Conservation (phyloP, 2,888 invertebrate genomes). For the Ligdia adustata region DNA sequence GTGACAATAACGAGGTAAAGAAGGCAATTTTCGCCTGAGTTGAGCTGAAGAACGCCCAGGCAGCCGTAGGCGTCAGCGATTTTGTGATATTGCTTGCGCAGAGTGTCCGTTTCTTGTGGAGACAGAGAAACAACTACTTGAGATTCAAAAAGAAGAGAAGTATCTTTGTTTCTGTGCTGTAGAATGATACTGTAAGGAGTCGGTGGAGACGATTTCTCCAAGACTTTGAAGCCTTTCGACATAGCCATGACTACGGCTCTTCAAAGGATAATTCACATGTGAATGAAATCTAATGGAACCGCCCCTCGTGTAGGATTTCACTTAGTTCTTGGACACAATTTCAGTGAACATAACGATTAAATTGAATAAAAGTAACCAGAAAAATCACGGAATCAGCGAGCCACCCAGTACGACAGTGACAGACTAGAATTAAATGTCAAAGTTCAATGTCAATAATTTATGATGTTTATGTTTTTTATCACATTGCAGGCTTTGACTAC, state of each 20-base stretch:
- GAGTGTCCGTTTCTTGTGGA: conserved; percentile 93
- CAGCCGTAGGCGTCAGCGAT: conserved; percentile 98
- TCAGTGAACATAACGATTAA: conserved; percentile 1
- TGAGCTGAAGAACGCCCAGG: conserved; percentile 95
- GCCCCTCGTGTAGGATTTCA: conserved; percentile 51
- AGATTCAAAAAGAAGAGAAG: conserved; percentile 95
- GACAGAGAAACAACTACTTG: conserved; percentile 95
- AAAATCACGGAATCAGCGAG: not conserved
- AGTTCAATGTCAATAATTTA: no score
- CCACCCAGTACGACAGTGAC: not conserved
- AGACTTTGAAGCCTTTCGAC: conserved; percentile 96
- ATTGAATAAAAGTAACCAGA: not conserved
- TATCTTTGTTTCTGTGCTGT: conserved; percentile 94
- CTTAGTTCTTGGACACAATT: not conserved
- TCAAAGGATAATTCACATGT: conserved; percentile 41
- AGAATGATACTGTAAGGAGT: conserved; percentile 95
- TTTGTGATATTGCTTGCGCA: conserved; percentile 95
- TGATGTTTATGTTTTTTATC: no score
- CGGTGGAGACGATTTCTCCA: conserved; percentile 93
- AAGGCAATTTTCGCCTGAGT: conserved; percentile 92
- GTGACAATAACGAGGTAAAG: conserved; percentile 96
- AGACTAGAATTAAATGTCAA: conserved; percentile 4
- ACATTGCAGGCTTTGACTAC: no score
- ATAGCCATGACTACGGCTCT: conserved; percentile 89
- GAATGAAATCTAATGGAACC: conserved; percentile 54